These are phyloP conservation scores for Tupaia chinensis DNA, from an alignment of 2,113 vertebrate genomes.

Conservation along the genomic window DNA sequence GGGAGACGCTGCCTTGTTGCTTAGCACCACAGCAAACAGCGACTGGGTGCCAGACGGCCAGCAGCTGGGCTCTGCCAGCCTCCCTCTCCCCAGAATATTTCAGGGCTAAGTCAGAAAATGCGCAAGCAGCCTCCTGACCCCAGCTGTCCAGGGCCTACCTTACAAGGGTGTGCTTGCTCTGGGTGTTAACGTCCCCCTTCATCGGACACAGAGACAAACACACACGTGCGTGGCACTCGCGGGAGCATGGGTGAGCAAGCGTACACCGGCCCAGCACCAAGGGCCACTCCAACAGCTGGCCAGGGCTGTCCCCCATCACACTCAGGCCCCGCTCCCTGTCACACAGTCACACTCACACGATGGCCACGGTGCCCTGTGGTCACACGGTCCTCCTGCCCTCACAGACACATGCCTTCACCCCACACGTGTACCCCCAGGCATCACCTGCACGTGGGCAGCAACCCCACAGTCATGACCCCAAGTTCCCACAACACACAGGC, in stretches of 20 bases:
- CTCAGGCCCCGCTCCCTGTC: neutral
- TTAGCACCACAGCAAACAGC: constrained; percentile 83
- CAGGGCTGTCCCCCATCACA: too few species aligned
- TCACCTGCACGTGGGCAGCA: neutral
- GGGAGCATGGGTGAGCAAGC: too few species aligned
- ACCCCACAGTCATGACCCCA: neutral
- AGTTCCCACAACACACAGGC: neutral
- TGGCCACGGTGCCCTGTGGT: too few species aligned
- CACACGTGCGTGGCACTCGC: neutral
- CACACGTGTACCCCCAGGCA: neutral
- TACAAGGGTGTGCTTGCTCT: constrained; percentile 81
- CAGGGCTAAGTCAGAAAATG: constrained; percentile 77
- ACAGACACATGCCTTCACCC: neutral
- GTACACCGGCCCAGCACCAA: too few species aligned
- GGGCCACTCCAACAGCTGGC: too few species aligned
- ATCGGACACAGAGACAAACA: constrained; percentile 66
- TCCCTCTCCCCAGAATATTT: constrained; percentile 83
- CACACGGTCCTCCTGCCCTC: too few species aligned
- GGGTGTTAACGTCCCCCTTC: constrained; percentile 64
- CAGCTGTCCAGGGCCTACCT: constrained; percentile 75
- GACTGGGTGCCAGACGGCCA: constrained; percentile 57
- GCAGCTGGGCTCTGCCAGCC: constrained; percentile 75
- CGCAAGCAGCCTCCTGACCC: constrained; percentile 59
- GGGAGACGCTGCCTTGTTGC: constrained; percentile 68
- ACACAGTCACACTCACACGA: neutral